Base-by-base conservation (phyloP, 2,888 invertebrate species). In the Yponomeuta plumbellus region DNA sequence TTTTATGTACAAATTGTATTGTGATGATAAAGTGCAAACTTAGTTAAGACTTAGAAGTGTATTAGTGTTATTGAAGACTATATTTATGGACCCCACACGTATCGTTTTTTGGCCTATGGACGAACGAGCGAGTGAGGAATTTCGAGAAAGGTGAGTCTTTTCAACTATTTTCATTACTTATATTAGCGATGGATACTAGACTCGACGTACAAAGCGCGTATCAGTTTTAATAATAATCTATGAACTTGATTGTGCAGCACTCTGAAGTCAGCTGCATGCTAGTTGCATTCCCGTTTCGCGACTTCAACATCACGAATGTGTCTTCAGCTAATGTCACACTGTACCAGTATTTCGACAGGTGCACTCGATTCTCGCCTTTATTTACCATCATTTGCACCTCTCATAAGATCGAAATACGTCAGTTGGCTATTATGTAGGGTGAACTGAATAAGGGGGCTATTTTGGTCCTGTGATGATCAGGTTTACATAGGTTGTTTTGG, bases 1-100 rank as follows among this genome's bases (percentile, higher is more conserved):
- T 88, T 84, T 69, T 74, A 75, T 72, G 84, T 86, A 89, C 86
- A 86, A 86, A 88, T 80, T 77, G 69, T 61, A 58, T 23, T 85
- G 90, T 90, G 89, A 91, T 90, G 80, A 77, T 75, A 85, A 78
- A 89, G 90, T 89, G 88, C 87, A 90, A 89, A 89, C 73, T 82
- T 78, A 80, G 70, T 63, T 56, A 52, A 58, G 57, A 22, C 63
- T 64, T 64, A 71, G 69, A 68, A 77, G 81, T 84, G 79, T 79
- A 17, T 52, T 78, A 81, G 80, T 86, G 81, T 79, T 83, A 81
- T 80, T 44, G 13, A 57, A 23, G 58, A 76, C 79, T 74, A 71
- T 73, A 75, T 70, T 71, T 75, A 66, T 39, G 39, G 71, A 72
- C 72, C 73, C 74, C 73, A 70, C 66, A 68, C 70, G 75, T 69